Base-by-base conservation (phyloP, 2,888 invertebrate species). In the Tetropium fuscum region DNA sequence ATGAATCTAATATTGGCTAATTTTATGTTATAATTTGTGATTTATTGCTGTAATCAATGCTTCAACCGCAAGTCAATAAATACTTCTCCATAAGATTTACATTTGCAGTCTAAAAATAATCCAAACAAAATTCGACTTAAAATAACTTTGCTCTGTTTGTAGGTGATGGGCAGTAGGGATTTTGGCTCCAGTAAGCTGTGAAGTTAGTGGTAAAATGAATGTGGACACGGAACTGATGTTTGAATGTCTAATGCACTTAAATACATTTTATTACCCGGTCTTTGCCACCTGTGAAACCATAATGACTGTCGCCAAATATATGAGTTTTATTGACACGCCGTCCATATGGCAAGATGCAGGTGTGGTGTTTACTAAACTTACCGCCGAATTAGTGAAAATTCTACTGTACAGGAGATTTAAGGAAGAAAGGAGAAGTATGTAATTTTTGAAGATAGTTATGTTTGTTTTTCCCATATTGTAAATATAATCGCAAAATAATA, bases 221-320 rank as follows among this genome's bases (percentile, higher is more conserved):
- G 53, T 76, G 19, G 75, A 77, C 64, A 70, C 72, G 2, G 75
- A 76, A 58, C 47, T 77, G 27, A 74, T 77, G 75, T 76, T 77
- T 59, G 76, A 77, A 59, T 77, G 76, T 54, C 65, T 77, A 8
- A 74, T 77, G 18, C 74, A 77, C 59, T 47, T 77, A 15, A 77
- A 77, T 58, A 60, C 69, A 41, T 76, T 71, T 48, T 74, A 75
- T 56, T 77, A 71, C 45, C 72, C 74, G 6, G 69, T 77, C 19
- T 74, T 77, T 47, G 70, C 69, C 10, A 73, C 66, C 7, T 75
- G 75, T 45, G 73, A 75, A 48, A 64, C 69, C 8, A 71, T 74
- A 7, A 73, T 77, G 70, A 71, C 74, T 0, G 66, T 69, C 2
- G 74, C 75, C 2, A 77, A 77, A 58, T 75, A 73, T 57, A 61